phyloP scores from a whole-genome alignment of 2,888 invertebrate species.

The Arrhopalites spinosus region DNA sequence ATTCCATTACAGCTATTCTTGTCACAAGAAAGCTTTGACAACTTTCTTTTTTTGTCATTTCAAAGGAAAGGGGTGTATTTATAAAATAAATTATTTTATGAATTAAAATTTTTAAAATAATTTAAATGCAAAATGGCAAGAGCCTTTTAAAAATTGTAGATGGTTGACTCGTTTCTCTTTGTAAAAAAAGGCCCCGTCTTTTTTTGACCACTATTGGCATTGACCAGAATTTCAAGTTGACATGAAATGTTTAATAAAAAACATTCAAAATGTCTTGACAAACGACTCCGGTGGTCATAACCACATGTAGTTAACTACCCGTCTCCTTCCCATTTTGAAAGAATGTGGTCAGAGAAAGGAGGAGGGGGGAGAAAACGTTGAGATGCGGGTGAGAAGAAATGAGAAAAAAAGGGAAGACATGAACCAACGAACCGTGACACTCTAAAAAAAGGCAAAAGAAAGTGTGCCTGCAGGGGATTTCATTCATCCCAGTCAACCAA shows the following conservation, averaged over 20 bases:
- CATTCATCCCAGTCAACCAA: not conserved
- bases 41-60: not conserved
- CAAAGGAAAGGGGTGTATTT: not conserved
- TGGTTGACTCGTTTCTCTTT: not conserved
- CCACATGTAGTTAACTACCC: not conserved
- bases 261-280: not conserved
- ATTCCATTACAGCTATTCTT: no score
- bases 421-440: slow-evolving; percentile 28
- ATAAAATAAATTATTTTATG: not conserved
- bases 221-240: not conserved
- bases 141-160: not conserved
- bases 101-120: not conserved
- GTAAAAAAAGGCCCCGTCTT: not conserved
- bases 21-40: not conserved
- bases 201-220: not conserved
- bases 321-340: no score
- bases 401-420: not conserved
- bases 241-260: not conserved
- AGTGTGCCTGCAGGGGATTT: slow-evolving; percentile 24
- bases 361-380: not conserved
- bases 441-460: slow-evolving; percentile 33
- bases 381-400: not conserved
- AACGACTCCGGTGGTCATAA: not conserved
- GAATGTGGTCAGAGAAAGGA: slow-evolving; percentile 6
- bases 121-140: not conserved